These are phyloP conservation scores for Kryphioiulus occultus DNA, from an alignment of 2,888 invertebrate genomes.

Conservation along the genomic window DNA sequence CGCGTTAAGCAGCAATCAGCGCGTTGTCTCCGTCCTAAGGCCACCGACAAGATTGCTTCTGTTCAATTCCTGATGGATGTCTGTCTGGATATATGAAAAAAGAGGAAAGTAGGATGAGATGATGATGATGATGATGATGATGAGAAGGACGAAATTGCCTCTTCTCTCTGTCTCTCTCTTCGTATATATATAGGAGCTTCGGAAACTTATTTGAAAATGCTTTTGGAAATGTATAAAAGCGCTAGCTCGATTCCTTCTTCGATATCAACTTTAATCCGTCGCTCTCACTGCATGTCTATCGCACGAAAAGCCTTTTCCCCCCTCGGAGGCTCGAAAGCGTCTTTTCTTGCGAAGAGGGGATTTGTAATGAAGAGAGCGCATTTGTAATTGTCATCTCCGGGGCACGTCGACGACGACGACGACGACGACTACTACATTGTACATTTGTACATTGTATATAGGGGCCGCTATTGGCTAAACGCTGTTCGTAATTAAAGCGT, in stretches of 20 bases:
- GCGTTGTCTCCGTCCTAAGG: conserved; percentile 5
- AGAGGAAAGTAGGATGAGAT: neutral
- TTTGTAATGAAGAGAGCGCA: neutral
- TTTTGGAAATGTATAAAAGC: neutral
- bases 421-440: no score
- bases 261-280: neutral
- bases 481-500: neutral
- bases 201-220: neutral
- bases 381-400: neutral
- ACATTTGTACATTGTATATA: no score
- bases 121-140: neutral
- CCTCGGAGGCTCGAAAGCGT: neutral
- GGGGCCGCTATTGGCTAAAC: neutral
- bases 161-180: neutral
- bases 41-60: neutral
- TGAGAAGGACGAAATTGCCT: neutral
- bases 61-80: neutral
- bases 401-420: neutral
- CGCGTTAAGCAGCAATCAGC: neutral
- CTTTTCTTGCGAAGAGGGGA: neutral
- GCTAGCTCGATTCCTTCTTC: neutral
- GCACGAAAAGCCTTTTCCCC: neutral
- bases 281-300: no score
- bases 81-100: neutral
- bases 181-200: neutral